These are phyloP conservation scores for Brachystomella parvula DNA, from an alignment of 1,140 invertebrate species.

Conservation along the genomic window DNA sequence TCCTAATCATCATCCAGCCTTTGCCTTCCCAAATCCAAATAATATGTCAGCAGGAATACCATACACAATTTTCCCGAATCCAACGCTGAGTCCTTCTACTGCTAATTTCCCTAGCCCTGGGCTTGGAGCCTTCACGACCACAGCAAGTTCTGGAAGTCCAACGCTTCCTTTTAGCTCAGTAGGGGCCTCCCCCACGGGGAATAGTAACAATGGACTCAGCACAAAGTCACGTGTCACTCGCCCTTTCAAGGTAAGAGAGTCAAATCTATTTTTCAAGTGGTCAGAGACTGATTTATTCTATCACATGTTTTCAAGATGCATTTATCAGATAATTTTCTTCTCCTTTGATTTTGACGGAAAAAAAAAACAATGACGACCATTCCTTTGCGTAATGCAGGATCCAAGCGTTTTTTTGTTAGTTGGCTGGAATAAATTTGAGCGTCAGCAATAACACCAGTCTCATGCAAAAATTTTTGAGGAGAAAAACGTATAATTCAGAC, in stretches of 20 bases:
- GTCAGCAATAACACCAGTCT: too few species aligned
- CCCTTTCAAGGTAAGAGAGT: slow-evolving; percentile 32
- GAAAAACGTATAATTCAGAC: too few species aligned
- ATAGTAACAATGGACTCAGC: background rate
- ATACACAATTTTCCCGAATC: background rate
- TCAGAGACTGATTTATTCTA: background rate
- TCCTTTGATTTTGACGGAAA: too few species aligned
- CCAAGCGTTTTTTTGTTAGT: too few species aligned
- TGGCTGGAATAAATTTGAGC: too few species aligned
- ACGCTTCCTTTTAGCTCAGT: slow-evolving; percentile 6
- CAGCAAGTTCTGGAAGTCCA: background rate
- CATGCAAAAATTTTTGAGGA: too few species aligned
- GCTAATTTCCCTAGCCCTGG: too few species aligned
- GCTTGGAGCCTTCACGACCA: background rate
- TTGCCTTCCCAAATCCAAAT: slow-evolving; percentile 14
- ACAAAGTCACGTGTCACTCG: slow-evolving; percentile 23
- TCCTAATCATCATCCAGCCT: slow-evolving; percentile 9
- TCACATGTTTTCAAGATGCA: too few species aligned
- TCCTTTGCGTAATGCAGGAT: too few species aligned
- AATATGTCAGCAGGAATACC: slow-evolving; percentile 10
- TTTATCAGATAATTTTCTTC: too few species aligned
- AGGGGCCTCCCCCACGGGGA: background rate
- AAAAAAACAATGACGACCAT: too few species aligned
- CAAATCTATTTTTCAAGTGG: background rate
- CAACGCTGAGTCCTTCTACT: background rate